phyloP scores from a whole-genome alignment of 2,797 vertebrate species.

The Ambastaia sidthimunki region DNA sequence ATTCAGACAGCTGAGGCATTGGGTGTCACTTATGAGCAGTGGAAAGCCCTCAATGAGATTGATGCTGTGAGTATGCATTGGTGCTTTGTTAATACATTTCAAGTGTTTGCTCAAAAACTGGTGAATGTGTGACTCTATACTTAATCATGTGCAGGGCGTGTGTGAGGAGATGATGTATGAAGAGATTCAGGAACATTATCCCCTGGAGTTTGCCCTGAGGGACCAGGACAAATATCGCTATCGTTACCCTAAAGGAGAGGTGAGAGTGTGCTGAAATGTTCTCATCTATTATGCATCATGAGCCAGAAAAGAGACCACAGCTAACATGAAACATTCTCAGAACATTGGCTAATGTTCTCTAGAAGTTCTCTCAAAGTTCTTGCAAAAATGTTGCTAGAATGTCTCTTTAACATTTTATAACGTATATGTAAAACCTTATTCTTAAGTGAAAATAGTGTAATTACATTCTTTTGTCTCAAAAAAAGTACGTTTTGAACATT shows the following conservation, averaged over 20 bases:
- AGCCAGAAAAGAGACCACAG: background rate
- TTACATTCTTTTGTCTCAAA: too few species aligned
- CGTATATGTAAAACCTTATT: too few species aligned
- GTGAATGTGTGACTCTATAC: background rate
- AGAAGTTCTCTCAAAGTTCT: too few species aligned
- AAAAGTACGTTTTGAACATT: too few species aligned
- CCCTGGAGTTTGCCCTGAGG: conserved; percentile 87
- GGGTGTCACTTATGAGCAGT: conserved; percentile 85
- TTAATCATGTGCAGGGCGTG: conserved; percentile 77
- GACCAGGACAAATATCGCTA: conserved; percentile 95
- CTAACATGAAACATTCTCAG: too few species aligned
- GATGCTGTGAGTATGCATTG: conserved; percentile 80
- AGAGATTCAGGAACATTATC: conserved; percentile 86
- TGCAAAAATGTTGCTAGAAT: too few species aligned
- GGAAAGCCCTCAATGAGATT: conserved; percentile 91
- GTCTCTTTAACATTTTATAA: too few species aligned
- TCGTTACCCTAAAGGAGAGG: conserved; percentile 92
- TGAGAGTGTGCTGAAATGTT: conserved; percentile 74
- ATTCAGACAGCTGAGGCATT: conserved; percentile 88
- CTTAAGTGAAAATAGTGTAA: too few species aligned
- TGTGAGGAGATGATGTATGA: conserved; percentile 93
- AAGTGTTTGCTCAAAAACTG: background rate
- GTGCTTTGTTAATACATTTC: background rate
- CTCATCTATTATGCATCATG: background rate
- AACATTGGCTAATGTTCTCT: too few species aligned